Evolutionary conservation across 2,888 invertebrate genomes (phyloP), one percentile per base, ranked within the genome.

Genomic region (Trissolcus brochymenae): DNA sequence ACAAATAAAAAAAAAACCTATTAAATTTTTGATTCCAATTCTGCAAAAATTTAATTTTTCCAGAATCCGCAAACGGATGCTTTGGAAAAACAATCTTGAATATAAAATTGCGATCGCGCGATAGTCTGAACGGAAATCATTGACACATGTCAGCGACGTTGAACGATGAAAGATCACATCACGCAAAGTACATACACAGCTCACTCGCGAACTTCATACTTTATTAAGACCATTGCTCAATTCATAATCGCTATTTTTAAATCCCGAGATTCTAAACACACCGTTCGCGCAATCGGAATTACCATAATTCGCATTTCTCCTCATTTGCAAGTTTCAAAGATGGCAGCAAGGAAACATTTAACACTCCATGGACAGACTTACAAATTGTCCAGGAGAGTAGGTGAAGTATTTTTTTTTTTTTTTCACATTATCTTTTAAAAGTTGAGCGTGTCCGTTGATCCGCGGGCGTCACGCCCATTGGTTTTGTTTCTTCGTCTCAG

Each of bases 111-210:
- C 49, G 61, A 51, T 64, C 64, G 64, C 64, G 64, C 54, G 64
- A 65, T 65, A 17, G 62, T 53, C 46, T 53, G 35, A 57, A 53
- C 64, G 71, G 72, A 72, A 72, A 65, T 46, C 41, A 60, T 65
- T 72, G 72, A 72, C 72, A 72, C 55, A 72, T 72, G 65, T 72
- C 72, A 72, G 55, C n/a, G 55, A 35, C 55, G 60, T 65, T 65
- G 60, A 55, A 41, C 60, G 65, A 72, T 72, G 60, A 43, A 59
- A 64, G 72, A 72, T 72, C 29, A 54, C 64, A 41, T 13, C 21
- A 21, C n/a, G 13, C 35, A 25, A 25, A 25, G 3, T 25, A 6
- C n/a, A n/a, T 19, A 19, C 25, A 25, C 4, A 25, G 4, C 25
- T 25, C 25, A 35, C 9, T 35, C 9, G 35, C 35, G 9, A 35